phyloP scores from a whole-genome alignment of 2,797 vertebrate genomes.

The Glyptemys insculpta region DNA sequence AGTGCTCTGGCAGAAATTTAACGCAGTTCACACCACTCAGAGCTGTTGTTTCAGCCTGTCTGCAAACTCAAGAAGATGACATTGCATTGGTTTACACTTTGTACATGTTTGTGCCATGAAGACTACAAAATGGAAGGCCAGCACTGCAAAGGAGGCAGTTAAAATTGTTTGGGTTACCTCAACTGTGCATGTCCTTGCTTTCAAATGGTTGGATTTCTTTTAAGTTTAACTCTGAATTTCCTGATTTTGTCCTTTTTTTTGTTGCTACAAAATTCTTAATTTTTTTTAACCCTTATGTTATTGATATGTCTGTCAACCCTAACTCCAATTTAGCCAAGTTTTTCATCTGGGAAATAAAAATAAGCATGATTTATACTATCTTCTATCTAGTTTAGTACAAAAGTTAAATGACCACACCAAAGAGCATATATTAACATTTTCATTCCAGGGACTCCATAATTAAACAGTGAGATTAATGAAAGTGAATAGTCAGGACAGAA shows the following conservation, averaged over 20 bases:
- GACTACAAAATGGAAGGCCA: not conserved
- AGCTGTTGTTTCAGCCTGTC: not conserved
- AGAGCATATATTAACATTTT: not conserved
- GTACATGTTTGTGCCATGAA: not conserved
- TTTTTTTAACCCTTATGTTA: not conserved
- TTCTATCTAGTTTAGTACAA: not conserved
- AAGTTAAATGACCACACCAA: not conserved
- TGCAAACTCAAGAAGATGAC: not conserved
- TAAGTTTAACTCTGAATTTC: not conserved
- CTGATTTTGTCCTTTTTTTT: not conserved
- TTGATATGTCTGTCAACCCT: not conserved
- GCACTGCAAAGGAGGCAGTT: not conserved
- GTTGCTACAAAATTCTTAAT: not conserved
- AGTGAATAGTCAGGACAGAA: not conserved
- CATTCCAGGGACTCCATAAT: not conserved
- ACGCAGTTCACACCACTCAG: not conserved
- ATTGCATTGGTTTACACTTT: accelerated
- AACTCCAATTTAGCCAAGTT: not conserved
- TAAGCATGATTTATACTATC: not conserved
- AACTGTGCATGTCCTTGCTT: not conserved
- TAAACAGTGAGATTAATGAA: not conserved
- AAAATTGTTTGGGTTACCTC: not conserved
- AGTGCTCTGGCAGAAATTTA: not conserved
- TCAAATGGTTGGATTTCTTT: not conserved
- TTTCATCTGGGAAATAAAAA: not conserved